These are phyloP conservation scores for Cephus nigrinus DNA, from an alignment of 2,888 invertebrate genomes.

Conservation along the genomic window DNA sequence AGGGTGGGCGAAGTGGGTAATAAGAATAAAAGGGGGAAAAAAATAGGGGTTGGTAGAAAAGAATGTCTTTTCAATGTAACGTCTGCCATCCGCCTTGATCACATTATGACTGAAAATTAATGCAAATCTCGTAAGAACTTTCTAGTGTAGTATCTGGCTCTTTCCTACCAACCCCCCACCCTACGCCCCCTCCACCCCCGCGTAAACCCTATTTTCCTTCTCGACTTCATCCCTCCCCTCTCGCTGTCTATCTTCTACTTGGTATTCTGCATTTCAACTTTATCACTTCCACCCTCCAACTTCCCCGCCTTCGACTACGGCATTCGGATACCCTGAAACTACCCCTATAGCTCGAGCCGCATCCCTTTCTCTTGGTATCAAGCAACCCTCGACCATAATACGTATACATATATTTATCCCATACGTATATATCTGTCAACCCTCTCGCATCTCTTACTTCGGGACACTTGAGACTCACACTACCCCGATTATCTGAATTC, in stretches of 20 bases:
- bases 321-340: background rate
- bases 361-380: background rate
- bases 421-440: background rate
- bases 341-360: background rate
- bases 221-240: background rate
- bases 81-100: constrained; percentile 9
- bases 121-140: constrained; percentile 22
- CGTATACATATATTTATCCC: background rate
- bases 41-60: background rate
- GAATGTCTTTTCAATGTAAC: background rate
- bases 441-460: background rate
- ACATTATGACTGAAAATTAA: constrained; percentile 24
- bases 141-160: background rate
- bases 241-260: background rate
- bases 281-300: background rate
- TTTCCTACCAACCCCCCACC: background rate
- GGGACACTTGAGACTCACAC: background rate
- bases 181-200: accelerated
- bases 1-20: constrained; percentile 4
- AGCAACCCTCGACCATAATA: background rate
- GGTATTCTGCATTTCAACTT: constrained; percentile 8
- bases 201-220: background rate
- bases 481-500: background rate
- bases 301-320: background rate
- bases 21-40: background rate